Evolutionary conservation across 2,113 vertebrate genomes (phyloP).

Genomic region (Oryzias curvinotus): DNA sequence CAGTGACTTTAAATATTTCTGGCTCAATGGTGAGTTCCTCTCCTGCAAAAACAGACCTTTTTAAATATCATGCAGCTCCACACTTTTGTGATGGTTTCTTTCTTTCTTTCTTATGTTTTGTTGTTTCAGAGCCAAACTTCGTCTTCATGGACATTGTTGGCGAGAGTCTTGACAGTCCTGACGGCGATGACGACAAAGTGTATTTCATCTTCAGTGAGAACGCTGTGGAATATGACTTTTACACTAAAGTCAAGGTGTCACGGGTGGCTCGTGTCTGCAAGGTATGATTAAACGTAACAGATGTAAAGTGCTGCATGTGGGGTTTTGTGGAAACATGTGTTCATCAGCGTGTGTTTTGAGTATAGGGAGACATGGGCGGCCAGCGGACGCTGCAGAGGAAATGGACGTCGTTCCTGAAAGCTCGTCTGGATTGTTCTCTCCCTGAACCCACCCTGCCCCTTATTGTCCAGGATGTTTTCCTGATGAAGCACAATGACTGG

Average conservation of each 20-base stretch:
- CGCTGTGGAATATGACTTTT: constrained; percentile 83
- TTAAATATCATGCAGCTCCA: neutral
- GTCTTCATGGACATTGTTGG: constrained; percentile 76
- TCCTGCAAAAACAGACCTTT: neutral
- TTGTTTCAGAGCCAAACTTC: constrained; percentile 81
- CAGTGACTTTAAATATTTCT: constrained; percentile 77
- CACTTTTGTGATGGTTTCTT: neutral
- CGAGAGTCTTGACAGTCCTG: constrained; percentile 69
- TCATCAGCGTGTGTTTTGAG: constrained; percentile 8
- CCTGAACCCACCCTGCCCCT: constrained; percentile 75
- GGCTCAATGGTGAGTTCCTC: constrained; percentile 77
- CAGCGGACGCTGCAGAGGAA: constrained; percentile 77
- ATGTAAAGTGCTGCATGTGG: neutral
- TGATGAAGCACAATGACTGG: constrained; percentile 73
- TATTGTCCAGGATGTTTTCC: constrained; percentile 80
- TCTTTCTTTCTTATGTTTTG: neutral
- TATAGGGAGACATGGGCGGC: constrained; percentile 80
- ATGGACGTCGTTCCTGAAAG: constrained; percentile 81
- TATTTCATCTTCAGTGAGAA: constrained; percentile 85
- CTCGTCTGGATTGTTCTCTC: constrained; percentile 76
- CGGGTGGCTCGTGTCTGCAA: constrained; percentile 83
- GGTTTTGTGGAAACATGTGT: neutral
- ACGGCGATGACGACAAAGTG: constrained; percentile 80
- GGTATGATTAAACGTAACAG: constrained; percentile 45
- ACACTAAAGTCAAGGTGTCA: constrained; percentile 77